phyloP scores from a whole-genome alignment of 2,888 invertebrate species.

The Drosophila incognita region DNA sequence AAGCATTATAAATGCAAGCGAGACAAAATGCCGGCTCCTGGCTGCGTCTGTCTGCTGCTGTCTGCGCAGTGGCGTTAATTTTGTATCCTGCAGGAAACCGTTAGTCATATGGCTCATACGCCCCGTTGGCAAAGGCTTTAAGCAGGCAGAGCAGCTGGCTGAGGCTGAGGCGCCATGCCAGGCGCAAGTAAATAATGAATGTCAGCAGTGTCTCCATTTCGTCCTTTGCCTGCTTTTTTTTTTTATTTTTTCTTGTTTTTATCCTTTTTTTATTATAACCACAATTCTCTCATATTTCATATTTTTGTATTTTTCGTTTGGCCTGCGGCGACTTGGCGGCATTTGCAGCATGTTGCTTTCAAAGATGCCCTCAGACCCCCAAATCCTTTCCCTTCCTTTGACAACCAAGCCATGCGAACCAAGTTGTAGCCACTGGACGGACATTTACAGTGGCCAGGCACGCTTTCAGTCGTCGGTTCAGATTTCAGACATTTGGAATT shows the following conservation, averaged over 20 bases:
- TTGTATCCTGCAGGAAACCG: slow-evolving; percentile 57
- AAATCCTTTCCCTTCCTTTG: not conserved
- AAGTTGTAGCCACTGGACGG: slow-evolving; percentile 19
- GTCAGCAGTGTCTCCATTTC: slow-evolving; percentile 54
- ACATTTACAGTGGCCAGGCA: slow-evolving; percentile 29
- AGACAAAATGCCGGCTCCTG: slow-evolving; percentile 18
- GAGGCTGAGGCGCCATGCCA: slow-evolving; percentile 14
- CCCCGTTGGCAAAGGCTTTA: slow-evolving; percentile 51
- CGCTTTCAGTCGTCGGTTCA: slow-evolving; percentile 40
- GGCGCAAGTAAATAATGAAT: slow-evolving; percentile 65
- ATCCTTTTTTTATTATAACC: slow-evolving; percentile 31
- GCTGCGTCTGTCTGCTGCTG: not conserved
- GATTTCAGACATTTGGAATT: slow-evolving; percentile 49
- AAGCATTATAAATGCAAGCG: slow-evolving; percentile 63
- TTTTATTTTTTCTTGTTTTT: not conserved
- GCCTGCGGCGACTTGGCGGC: slow-evolving; percentile 58
- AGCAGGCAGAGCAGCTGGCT: slow-evolving; percentile 6
- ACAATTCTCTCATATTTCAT: slow-evolving; percentile 43
- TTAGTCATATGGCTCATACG: slow-evolving; percentile 66
- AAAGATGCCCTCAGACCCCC: slow-evolving; percentile 22
- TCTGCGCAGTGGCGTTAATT: slow-evolving; percentile 50
- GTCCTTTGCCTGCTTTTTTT: slow-evolving; percentile 6
- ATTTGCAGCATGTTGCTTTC: slow-evolving; percentile 48
- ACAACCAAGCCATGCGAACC: slow-evolving; percentile 15
- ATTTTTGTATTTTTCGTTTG: slow-evolving; percentile 29